Evolutionary conservation across 1,140 invertebrate species (phyloP).

Genomic region (Matsumurasca onukii): DNA sequence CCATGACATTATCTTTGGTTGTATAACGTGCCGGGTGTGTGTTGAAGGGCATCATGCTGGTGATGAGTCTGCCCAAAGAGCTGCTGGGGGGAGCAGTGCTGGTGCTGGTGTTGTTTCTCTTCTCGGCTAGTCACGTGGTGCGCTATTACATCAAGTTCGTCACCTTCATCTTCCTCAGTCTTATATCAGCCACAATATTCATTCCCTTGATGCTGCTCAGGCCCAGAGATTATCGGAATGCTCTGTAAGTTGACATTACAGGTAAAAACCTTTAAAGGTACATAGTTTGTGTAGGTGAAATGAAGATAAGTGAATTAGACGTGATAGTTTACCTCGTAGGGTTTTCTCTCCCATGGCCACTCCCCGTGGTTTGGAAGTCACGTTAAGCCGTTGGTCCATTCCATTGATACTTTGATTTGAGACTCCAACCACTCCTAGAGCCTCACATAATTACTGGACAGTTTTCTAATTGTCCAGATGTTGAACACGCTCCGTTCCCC

Average conservation of each 20-base stretch:
- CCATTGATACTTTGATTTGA: no score
- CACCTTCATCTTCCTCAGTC: constrained; percentile 58
- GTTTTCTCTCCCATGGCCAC: no score
- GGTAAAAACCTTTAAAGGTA: not conserved
- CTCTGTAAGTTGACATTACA: constrained; percentile 64
- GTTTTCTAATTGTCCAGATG: no score
- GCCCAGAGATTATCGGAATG: constrained; percentile 69
- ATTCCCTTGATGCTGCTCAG: constrained; percentile 72
- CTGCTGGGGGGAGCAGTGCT: constrained; percentile 25
- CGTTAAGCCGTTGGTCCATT: no score
- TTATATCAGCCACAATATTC: constrained; percentile 60
- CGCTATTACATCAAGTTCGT: constrained; percentile 61
- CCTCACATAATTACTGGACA: no score
- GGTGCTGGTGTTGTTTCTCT: constrained; percentile 41
- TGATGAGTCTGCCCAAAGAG: constrained; percentile 24
- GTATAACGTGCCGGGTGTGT: not conserved
- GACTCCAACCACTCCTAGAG: no score
- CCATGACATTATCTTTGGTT: no score
- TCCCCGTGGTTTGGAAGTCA: no score
- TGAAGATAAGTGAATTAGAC: no score
- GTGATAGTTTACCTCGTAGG: no score
- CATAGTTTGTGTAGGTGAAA: not conserved
- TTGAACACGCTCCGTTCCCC: no score
- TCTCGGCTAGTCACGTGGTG: constrained; percentile 53
- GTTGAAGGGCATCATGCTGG: constrained; percentile 21